Evolutionary conservation across 1,140 invertebrate species (phyloP).

Genomic region (Rhyzopertha dominica): DNA sequence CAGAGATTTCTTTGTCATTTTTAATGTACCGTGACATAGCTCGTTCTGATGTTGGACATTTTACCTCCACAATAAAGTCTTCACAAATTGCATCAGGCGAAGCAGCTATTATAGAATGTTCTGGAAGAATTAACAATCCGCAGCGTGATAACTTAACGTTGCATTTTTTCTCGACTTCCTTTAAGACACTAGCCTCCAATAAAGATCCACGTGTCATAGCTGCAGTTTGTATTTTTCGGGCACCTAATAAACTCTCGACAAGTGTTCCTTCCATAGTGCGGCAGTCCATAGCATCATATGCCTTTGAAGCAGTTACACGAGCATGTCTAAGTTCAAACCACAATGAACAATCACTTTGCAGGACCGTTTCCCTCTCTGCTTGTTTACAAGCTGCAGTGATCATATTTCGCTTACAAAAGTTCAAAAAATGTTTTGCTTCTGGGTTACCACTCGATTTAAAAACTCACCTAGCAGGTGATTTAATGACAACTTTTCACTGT

Average conservation of each 20-base stretch:
- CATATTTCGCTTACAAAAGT: constrained; percentile 10
- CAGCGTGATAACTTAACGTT: constrained; percentile 2
- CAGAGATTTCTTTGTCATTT: constrained; percentile 19
- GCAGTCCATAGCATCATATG: constrained; percentile 40
- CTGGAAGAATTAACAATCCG: constrained; percentile 3
- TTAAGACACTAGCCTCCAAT: constrained; percentile 10
- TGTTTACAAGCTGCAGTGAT: constrained; percentile 18
- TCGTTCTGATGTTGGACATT: constrained; percentile 33
- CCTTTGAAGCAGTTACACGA: constrained; percentile 42
- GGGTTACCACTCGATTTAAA: constrained; percentile 2
- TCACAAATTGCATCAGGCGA: constrained; percentile 39
- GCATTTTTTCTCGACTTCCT: constrained; percentile 7
- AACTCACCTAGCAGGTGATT: too few relatives aligned
- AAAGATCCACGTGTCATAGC: constrained; percentile 14
- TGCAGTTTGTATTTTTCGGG: constrained; percentile 25
- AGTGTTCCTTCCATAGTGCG: constrained; percentile 34
- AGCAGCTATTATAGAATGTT: constrained; percentile 35
- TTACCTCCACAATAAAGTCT: constrained; percentile 38
- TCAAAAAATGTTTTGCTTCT: constrained; percentile 18
- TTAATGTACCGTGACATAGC: constrained; percentile 23
- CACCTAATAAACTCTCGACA: constrained; percentile 36
- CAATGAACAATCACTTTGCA: constrained; percentile 15
- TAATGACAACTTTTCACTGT: constrained; percentile 2
- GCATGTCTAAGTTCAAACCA: constrained; percentile 42
- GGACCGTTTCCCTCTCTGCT: constrained; percentile 23